phyloP scores from a whole-genome alignment of 2,113 vertebrate genomes.

The Falco punctatus region DNA sequence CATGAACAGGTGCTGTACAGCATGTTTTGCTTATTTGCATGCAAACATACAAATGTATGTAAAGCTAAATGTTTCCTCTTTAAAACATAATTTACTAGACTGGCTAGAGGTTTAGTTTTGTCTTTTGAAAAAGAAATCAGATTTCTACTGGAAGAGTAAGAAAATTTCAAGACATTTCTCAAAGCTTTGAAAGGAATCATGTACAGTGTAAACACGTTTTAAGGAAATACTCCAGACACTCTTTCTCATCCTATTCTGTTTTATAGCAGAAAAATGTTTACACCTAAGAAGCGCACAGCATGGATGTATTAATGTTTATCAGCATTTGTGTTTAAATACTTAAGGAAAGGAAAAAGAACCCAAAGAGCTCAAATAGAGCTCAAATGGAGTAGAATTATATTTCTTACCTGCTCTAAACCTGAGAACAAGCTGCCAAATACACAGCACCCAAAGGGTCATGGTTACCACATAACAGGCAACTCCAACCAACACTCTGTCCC shows the following conservation, averaged over 20 bases:
- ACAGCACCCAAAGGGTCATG: not conserved
- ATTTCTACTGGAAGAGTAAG: not conserved
- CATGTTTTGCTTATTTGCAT: not conserved
- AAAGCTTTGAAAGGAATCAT: not conserved
- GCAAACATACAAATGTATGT: not conserved
- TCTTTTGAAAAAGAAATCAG: not conserved
- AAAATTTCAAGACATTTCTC: not conserved
- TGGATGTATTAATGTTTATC: not conserved
- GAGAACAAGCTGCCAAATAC: conserved; percentile 37
- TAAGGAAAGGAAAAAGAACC: not conserved
- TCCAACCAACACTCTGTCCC: not conserved
- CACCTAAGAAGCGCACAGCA: accelerated
- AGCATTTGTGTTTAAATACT: not conserved
- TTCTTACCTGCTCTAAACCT: conserved; percentile 53
- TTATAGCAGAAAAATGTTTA: not conserved
- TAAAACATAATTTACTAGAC: not conserved
- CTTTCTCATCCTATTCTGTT: not conserved
- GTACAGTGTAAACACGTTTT: not conserved
- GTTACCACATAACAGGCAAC: not conserved
- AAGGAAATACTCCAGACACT: not conserved
- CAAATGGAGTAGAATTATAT: not conserved
- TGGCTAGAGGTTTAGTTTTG: not conserved
- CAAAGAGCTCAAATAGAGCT: not conserved
- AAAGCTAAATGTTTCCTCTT: not conserved
- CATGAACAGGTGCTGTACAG: not conserved